Percentiles rank a stretch among this genome's conserved stretches.
phyloP scores from a whole-genome alignment of 2,113 vertebrate species.

The Coracopsis vasa region DNA sequence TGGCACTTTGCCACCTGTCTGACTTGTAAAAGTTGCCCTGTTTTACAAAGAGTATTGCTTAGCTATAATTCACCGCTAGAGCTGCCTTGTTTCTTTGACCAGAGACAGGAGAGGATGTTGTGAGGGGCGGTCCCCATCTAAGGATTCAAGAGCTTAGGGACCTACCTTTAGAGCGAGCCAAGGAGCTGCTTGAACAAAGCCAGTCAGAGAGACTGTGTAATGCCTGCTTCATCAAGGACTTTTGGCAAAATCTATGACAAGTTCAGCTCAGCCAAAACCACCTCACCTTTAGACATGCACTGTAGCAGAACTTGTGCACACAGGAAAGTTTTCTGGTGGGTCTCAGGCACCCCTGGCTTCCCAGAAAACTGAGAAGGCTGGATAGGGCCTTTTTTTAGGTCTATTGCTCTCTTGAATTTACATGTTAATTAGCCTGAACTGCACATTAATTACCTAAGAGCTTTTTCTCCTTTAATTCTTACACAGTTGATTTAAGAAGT shows the following conservation, averaged over 20 bases:
- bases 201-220: constrained; percentile 25
- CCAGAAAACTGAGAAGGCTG: background rate
- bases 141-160: background rate
- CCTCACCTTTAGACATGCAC: background rate
- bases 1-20: background rate
- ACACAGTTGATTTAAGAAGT: background rate
- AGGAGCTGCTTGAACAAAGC: background rate
- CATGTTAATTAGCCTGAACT: background rate
- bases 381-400: background rate
- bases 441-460: background rate
- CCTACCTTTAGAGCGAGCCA: background rate
- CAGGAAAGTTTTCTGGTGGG: background rate
- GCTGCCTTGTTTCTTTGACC: background rate
- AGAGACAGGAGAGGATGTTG: background rate
- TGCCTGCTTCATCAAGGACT: constrained; percentile 52
- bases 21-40: background rate
- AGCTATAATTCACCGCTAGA: background rate
- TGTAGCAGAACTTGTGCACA: background rate
- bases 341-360: background rate
- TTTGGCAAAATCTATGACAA: constrained; percentile 42
- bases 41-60: background rate
- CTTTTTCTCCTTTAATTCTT: background rate
- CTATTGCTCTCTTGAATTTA: background rate
- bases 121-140: background rate
- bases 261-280: constrained; percentile 28